These are phyloP conservation scores for Muntiacus muntjak DNA, from an alignment of 2,113 vertebrate species.

Conservation along the genomic window DNA sequence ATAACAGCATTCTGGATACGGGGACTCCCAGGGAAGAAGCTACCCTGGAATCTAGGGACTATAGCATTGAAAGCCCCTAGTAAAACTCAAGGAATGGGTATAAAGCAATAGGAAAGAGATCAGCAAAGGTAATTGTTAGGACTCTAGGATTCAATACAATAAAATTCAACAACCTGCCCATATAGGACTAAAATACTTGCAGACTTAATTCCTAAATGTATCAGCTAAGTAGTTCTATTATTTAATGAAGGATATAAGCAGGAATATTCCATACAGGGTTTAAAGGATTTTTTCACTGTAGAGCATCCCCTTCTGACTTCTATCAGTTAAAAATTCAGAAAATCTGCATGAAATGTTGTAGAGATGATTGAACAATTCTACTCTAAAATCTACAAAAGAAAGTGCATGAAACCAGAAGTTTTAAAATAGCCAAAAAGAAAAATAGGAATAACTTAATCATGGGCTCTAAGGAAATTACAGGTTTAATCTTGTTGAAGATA, in stretches of 20 bases:
- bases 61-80: neutral
- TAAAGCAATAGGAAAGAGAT: neutral
- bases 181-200: neutral
- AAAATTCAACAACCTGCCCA: neutral
- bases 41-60: neutral
- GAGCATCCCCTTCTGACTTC: neutral
- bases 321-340: conserved; percentile 28
- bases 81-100: neutral
- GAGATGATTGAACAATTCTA: neutral
- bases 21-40: neutral
- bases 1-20: neutral
- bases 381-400: neutral
- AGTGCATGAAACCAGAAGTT: neutral
- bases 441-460: conserved; percentile 8
- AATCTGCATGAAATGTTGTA: neutral
- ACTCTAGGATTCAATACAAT: neutral
- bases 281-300: neutral
- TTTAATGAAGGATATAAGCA: neutral
- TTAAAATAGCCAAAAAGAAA: neutral
- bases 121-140: neutral
- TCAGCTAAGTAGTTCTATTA: neutral
- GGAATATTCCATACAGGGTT: neutral
- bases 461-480: neutral
- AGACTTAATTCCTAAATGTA: neutral
- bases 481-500: neutral